A percentile compares a stretch with the other conserved stretches of the same genome.
Conservation (phyloP, 1,140 invertebrate genomes). For the Aricia agestis region DNA sequence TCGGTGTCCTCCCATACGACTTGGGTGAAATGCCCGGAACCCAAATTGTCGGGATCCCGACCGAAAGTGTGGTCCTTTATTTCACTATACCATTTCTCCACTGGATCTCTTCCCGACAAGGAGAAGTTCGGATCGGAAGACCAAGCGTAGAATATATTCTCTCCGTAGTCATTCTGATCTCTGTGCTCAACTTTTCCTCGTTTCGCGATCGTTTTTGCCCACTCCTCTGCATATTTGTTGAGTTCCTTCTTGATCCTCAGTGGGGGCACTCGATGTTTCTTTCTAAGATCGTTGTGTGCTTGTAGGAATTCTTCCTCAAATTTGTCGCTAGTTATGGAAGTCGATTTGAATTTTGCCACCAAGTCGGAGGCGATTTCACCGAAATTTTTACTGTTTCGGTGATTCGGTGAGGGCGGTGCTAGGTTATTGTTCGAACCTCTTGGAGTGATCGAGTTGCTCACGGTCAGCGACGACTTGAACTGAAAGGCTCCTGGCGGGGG, state of each 20-base stretch:
- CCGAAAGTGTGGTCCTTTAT: conserved; percentile 79
- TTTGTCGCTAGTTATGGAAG: conserved; percentile 54
- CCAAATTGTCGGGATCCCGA: conserved; percentile 80
- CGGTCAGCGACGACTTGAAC: conserved; percentile 38
- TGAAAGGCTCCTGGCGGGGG: conserved; percentile 70
- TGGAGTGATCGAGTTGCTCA: conserved; percentile 27
- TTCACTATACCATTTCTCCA: conserved; percentile 85
- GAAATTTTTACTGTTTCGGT: conserved; percentile 59
- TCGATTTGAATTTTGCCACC: conserved; percentile 54
- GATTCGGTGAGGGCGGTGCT: conserved; percentile 41
- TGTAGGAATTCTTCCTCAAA: conserved; percentile 81
- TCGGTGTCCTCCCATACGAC: conserved; percentile 87
- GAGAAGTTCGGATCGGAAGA: conserved; percentile 83
- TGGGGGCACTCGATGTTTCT: conserved; percentile 81
- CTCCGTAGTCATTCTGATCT: conserved; percentile 85
- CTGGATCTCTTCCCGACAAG: conserved; percentile 82
- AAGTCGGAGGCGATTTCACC: conserved; percentile 52
- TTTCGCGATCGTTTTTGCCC: conserved; percentile 84
- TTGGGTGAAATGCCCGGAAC: conserved; percentile 85
- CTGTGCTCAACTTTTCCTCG: conserved; percentile 85
- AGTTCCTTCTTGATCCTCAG: conserved; percentile 84
- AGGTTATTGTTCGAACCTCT: conserved; percentile 45
- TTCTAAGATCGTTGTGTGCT: conserved; percentile 86
- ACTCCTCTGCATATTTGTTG: conserved; percentile 86
- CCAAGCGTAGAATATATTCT: conserved; percentile 88